Base-by-base conservation (phyloP, 2,113 vertebrate genomes). In the Dipodomys spectabilis region DNA sequence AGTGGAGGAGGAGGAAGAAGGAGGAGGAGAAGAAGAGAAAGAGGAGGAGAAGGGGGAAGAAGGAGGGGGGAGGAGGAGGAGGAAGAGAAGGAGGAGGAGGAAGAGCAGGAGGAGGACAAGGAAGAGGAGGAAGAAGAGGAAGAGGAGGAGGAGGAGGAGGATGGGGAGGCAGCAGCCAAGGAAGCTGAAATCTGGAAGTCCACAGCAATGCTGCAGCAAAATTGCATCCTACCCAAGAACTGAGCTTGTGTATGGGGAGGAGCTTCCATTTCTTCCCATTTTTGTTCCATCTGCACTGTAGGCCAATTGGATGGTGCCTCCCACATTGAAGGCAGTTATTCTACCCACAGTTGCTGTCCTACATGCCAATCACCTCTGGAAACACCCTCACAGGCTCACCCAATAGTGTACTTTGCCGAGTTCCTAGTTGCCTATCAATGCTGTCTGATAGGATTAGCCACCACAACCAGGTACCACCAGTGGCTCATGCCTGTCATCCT, bases 21-120 rank as follows among this genome's bases (percentile, higher is more conserved):
- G 18, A 13, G 53, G 18, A 57, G 12, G 49, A 57, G 15, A 15
- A 57, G 53, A 39, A 39, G 15, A 57, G 15, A 15, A 39, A 4
- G 4, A 39, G 4, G 4, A 39, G 4, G 35, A 39, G 35, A 4
- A 39, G 4, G 35, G 4, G 4, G 35, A 4, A 39, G 4, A 4
- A 39, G 49, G 49, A 12, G 45, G 6, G 5, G 45, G 45, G 45
- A 5, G 11, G 5, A 49, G 45, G 5, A 49, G 5, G 45, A 49
- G 45, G 45, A 49, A 11, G 45, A 49, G 11, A 49, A 49, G 45
- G 45, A 49, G 45, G 45, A 49, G 45, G 45, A 49, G 11, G 45
- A 49, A 11, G 11, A 49, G 45, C 1, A 57, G 53, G 3, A 57
- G 45, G 45, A 57, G 13, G 53, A 57, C 12, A 3, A 57, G 53